phyloP scores from a whole-genome alignment of 1,140 invertebrate species.

The Hydropsyche tenuis region DNA sequence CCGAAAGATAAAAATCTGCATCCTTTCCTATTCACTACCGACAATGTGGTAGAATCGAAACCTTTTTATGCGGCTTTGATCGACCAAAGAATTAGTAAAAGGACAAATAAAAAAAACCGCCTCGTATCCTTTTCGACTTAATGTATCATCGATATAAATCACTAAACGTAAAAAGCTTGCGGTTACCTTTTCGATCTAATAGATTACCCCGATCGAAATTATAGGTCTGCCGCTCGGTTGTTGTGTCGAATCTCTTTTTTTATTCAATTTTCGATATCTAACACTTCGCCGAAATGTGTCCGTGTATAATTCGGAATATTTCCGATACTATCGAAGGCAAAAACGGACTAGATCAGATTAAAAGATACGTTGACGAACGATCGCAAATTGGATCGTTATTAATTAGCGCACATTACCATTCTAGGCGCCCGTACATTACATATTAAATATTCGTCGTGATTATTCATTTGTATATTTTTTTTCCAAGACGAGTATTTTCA shows the following conservation, averaged over 20 bases:
- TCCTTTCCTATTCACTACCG: neutral
- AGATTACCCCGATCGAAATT: slow-evolving; percentile 12
- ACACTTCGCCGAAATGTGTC: slow-evolving; percentile 4
- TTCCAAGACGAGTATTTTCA: neutral
- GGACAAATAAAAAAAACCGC: neutral
- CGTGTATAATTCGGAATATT: neutral
- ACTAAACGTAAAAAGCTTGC: slow-evolving; percentile 11
- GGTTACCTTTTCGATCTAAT: slow-evolving; percentile 15
- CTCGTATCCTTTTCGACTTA: neutral
- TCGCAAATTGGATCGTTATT: slow-evolving; percentile 21
- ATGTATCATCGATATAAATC: slow-evolving; percentile 20
- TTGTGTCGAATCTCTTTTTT: neutral
- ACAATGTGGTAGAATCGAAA: too few relatives aligned
- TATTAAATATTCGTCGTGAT: too few relatives aligned
- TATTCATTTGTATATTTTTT: slow-evolving; percentile 7
- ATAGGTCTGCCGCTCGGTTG: slow-evolving; percentile 2
- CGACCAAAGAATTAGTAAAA: slow-evolving; percentile 23
- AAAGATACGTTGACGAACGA: slow-evolving; percentile 12
- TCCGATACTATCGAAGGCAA: neutral
- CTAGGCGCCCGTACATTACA: neutral
- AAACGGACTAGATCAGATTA: neutral
- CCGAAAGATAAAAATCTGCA: too few relatives aligned
- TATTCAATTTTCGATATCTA: slow-evolving; percentile 10
- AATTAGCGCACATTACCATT: slow-evolving; percentile 15
- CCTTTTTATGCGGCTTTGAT: slow-evolving; percentile 8